phyloP scores from a whole-genome alignment of 2,113 vertebrate genomes.

The Strix uralensis region DNA sequence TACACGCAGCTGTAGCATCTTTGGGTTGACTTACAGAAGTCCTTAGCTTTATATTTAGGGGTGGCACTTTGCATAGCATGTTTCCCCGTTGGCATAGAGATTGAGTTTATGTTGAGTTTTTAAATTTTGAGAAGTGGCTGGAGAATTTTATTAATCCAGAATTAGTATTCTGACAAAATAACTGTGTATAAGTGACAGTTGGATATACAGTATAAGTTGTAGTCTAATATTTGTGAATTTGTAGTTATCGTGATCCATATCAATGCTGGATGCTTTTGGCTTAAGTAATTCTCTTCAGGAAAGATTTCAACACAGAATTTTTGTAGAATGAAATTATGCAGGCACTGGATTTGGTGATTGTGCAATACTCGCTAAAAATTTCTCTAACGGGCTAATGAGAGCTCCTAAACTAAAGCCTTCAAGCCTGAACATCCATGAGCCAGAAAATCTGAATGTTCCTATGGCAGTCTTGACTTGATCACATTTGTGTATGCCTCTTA shows the following conservation, averaged over 20 bases:
- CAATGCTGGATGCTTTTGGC: not conserved
- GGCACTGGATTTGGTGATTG: not conserved
- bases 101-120: not conserved
- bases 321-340: not conserved
- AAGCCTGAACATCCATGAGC: not conserved
- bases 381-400: not conserved
- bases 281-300: not conserved
- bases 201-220: too few relatives aligned
- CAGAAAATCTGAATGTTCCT: not conserved
- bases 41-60: not conserved
- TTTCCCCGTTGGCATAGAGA: not conserved
- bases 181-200: not conserved
- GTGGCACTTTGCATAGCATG: rapidly evolving
- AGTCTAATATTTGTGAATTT: not conserved
- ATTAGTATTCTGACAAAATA: not conserved
- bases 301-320: not conserved
- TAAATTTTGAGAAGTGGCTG: not conserved
- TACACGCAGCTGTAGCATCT: not conserved
- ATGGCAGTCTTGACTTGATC: not conserved
- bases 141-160: not conserved
- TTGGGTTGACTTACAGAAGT: not conserved
- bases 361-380: not conserved
- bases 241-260: not conserved
- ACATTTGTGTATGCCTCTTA: not conserved
- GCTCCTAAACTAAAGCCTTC: not conserved